These are phyloP conservation scores for Orthonyx spaldingii DNA, from an alignment of 2,113 vertebrate species.

Conservation along the genomic window DNA sequence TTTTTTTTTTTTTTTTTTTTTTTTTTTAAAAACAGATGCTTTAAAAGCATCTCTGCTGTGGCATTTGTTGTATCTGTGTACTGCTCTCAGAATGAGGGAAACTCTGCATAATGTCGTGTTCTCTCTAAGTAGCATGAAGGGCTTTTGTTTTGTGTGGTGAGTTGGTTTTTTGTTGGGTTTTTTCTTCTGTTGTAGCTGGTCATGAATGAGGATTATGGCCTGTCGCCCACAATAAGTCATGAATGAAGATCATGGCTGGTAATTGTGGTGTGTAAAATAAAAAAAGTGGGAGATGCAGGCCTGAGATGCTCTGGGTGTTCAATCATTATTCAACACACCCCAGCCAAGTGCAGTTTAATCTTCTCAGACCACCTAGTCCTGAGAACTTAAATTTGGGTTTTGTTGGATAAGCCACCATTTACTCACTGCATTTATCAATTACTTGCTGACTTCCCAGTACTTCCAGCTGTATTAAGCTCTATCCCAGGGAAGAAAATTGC, in stretches of 20 bases:
- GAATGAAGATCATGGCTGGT: slow-evolving; percentile 64
- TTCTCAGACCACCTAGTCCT: slow-evolving; percentile 26
- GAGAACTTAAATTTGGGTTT: slow-evolving; percentile 26
- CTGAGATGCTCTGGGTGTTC: not conserved
- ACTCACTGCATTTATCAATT: slow-evolving; percentile 22
- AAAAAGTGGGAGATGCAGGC: slow-evolving; percentile 14
- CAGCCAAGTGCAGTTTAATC: slow-evolving; percentile 20
- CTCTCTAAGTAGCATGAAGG: slow-evolving; percentile 34
- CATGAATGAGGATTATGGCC: slow-evolving; percentile 62
- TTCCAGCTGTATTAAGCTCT: not conserved
- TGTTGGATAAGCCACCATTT: not conserved
- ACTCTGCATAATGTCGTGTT: slow-evolving; percentile 17
- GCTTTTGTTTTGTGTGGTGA: slow-evolving; percentile 16
- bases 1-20: slow-evolving; percentile 38
- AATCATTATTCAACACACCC: not conserved
- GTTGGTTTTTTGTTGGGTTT: not conserved
- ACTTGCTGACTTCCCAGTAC: not conserved
- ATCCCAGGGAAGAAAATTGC: not conserved
- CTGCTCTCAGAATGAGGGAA: not conserved
- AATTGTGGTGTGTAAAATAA: slow-evolving; percentile 52
- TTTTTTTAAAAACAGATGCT: slow-evolving; percentile 48
- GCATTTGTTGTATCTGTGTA: not conserved
- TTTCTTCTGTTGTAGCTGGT: not conserved
- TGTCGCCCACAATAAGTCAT: slow-evolving; percentile 48
- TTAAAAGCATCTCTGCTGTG: slow-evolving; percentile 36